These are phyloP conservation scores for Lepus townsendii DNA, from an alignment of 2,797 vertebrate genomes.

Conservation along the genomic window DNA sequence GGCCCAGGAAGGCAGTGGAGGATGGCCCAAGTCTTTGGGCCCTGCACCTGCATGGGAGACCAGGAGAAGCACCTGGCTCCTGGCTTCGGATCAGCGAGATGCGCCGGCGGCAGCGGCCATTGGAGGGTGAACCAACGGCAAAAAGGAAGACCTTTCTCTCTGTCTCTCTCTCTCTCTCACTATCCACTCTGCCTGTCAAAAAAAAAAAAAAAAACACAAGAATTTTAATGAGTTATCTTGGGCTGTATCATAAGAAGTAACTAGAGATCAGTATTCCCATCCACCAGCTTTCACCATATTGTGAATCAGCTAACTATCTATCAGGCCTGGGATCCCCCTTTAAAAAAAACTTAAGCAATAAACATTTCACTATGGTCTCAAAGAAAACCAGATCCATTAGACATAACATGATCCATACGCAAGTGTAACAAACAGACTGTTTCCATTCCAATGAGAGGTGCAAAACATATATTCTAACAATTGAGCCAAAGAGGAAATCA, in stretches of 20 bases:
- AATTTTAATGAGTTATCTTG: neutral
- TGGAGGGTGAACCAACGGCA: no score
- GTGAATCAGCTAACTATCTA: neutral
- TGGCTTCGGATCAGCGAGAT: no score
- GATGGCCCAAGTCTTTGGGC: no score
- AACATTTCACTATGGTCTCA: neutral
- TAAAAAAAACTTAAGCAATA: neutral
- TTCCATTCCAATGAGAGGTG: neutral
- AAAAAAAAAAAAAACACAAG: no score
- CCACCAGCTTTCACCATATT: neutral
- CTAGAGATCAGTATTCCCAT: no score
- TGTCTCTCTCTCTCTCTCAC: no score
- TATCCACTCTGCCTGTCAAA: no score
- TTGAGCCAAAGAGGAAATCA: neutral
- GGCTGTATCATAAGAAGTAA: neutral
- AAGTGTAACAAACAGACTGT: neutral
- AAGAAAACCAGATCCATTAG: neutral
- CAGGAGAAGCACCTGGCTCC: no score
- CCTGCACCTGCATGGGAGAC: no score
- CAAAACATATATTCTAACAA: neutral
- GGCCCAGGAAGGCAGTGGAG: no score
- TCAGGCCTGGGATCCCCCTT: neutral
- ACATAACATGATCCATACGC: neutral
- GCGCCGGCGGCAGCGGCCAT: no score
- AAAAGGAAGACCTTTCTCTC: no score